Evolutionary conservation across 1,140 invertebrate species (phyloP), one percentile per base, ranked within the genome.

Genomic region (Glossosoma conforme): DNA sequence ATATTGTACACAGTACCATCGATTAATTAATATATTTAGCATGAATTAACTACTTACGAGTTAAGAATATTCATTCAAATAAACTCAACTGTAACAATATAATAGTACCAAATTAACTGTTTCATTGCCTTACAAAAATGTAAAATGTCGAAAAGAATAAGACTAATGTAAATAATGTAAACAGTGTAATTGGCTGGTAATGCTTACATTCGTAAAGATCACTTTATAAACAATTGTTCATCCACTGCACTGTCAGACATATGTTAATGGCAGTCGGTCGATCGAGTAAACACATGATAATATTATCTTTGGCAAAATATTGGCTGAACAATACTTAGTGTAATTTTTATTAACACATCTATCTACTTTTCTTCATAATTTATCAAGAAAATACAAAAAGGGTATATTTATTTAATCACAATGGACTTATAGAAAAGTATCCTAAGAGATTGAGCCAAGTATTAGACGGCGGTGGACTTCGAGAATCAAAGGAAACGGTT

Each of bases 1-100:
- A 51, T 58, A 54, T 58, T 54, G 43, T 58, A 58, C 56, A 58
- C 52, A 54, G 47, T 58, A 53, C 52, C 56, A 54, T 52, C 48
- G 48, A 58, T 51, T 54, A 58, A 54, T 47, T 32, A 54, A 48
- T 53, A 51, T 50, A 48, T 58, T 50, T 53, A 58, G 55, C 55
- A 58, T 45, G 50, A 58, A 52, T 58, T 58, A 49, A 43, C 55
- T 58, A 58, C 50, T 49, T 58, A 53, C n/a, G n/a, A 6, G n/a
- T 28, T n/a, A 28, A 28, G 5, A 46, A 46, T 37, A 46, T 25
- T 10, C 15, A 33, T 44, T 19, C 28, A 44, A 44, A 44, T 33
- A n/a, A n/a, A n/a, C n/a, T n/a, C n/a, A n/a, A n/a, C n/a, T n/a
- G n/a, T n/a, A n/a, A n/a, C n/a, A n/a, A n/a, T n/a, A n/a, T n/a